Evolutionary conservation across 1,140 invertebrate genomes (phyloP), one percentile per base, ranked within the genome.

Genomic region (Ceratina japonica): DNA sequence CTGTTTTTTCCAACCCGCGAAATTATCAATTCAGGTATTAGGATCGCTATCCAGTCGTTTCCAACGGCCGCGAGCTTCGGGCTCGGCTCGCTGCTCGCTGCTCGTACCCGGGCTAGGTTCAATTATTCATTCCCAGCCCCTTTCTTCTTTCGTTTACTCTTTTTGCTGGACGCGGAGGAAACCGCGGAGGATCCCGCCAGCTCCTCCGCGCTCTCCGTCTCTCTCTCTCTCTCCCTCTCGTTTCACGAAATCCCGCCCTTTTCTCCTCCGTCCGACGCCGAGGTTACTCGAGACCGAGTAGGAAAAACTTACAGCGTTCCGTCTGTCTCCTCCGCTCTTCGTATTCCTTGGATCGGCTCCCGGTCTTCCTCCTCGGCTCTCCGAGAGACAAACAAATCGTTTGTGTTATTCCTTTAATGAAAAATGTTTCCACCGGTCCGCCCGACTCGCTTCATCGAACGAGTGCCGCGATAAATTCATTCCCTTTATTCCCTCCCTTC

Each of bases 1-100:
- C 65, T 69, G 79, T 77, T 77, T 77, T 70, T 63, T 59, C 54
- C 65, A 77, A 44, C 37, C 16, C 27, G 31, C 51, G 65, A 68
- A 78, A 82, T 84, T 84, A 84, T 84, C 83, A 84, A 82, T 84
- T 84, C 82, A 80, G 75, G 72, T 73, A 82, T 84, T 82, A 84
- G 72, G 72, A 70, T 76, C 81, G 79, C 80, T 84, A 82, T 79
- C 66, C 73, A 70, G 44, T 66, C 72, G 58, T 64, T 66, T 24
- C 37, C 37, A 44, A 7, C 72, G 27, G 12, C 59, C 51, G 51
- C 70, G 66, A 66, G 16, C 16, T 49, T 72, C 58, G 44, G 75
- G 79, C 83, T 86, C 84, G 79, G 78, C 78, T 86, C 78, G 69
- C 75, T 63, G 76, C 63, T 75, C 4, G 27, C 27, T 31, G 27